Evolutionary conservation across 2,888 invertebrate species (phyloP), one percentile per base, ranked within the genome.

Genomic region (Boloria euphrosyne): DNA sequence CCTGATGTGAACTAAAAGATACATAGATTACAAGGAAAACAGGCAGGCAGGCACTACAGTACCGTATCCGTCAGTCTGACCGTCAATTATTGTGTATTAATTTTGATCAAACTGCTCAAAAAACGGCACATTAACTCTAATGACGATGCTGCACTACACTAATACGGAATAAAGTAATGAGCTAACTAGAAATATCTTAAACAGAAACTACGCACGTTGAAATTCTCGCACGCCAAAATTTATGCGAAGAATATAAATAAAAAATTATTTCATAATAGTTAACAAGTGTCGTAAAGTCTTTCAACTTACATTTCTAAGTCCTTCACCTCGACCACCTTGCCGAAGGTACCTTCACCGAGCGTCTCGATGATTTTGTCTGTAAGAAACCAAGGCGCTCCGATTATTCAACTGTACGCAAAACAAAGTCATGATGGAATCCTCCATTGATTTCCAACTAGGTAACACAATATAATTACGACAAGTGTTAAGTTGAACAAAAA

Each of bases 271-370:
- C 44, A 22, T 22, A 22, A 22, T 52, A 13, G n/a, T 27, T 13
- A 31, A 7, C 2, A 46, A 62, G 49, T 47, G 14, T 38, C 18
- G 16, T 38, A 16, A 14, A 10, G 49, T 59, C 47, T 44, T 4
- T 22, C 71, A 82, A 95, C 96, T 95, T 93, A 98, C 98, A 96
- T 97, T 94, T 97, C 96, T 87, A 97, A 93, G 93, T 99, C 99
- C 93, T 97, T 97, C 92, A 98, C 98, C 95, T 99, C 97, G 86
- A 99, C 98, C 86, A 99, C 99, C 95, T 99, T 99, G 90, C 99
- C 99, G 95, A 99, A 99, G 80, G 99, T 99, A 87, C 99, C 99
- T 94, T 99, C 99, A 82, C 99, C 99, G 86, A 99, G 96, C 82
- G 99, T 99, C 93, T 96, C 96, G 94, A 98, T 95, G 93, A 99